A percentile compares a stretch with the other conserved stretches of the same genome.
phyloP scores from a whole-genome alignment of 2,113 vertebrate species.

The Lepus europaeus region DNA sequence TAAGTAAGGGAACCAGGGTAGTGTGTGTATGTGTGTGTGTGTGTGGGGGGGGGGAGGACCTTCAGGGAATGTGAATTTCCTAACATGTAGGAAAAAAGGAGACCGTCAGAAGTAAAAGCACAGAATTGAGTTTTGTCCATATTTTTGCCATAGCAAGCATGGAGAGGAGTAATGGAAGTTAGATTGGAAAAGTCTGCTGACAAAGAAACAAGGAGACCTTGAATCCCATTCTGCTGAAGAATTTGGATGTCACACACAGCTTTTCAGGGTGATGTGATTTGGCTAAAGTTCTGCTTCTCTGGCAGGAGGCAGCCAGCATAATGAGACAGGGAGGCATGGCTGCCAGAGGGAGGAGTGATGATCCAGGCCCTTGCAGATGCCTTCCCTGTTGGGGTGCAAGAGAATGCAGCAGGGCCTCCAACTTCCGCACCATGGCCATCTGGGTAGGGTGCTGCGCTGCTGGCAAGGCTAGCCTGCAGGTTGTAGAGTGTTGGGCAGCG shows the following conservation, averaged over 20 bases:
- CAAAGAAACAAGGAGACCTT: not conserved
- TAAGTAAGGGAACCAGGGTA: not conserved
- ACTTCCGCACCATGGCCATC: not conserved
- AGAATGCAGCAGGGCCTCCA: not conserved
- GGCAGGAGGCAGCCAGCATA: not conserved
- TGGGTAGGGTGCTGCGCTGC: not conserved
- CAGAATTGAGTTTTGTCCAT: not conserved
- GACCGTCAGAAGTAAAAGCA: not conserved
- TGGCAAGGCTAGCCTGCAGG: not conserved
- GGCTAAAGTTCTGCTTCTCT: not conserved
- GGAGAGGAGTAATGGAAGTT: not conserved
- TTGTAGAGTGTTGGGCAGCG: not conserved
- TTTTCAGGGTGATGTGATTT: not conserved
- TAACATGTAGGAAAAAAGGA: not conserved
- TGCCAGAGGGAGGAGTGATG: not conserved
- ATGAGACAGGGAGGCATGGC: not conserved
- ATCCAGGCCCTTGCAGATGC: not conserved
- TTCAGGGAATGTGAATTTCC: not conserved
- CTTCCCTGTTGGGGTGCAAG: not conserved
- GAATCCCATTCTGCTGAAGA: not conserved
- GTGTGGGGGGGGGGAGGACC: fast-evolving
- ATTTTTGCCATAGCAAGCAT: not conserved
- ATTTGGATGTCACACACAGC: not conserved
- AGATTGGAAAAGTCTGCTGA: not conserved
- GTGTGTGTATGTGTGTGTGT: no score